Evolutionary conservation across 2,797 vertebrate species (phyloP).

Genomic region (Nasua narica): DNA sequence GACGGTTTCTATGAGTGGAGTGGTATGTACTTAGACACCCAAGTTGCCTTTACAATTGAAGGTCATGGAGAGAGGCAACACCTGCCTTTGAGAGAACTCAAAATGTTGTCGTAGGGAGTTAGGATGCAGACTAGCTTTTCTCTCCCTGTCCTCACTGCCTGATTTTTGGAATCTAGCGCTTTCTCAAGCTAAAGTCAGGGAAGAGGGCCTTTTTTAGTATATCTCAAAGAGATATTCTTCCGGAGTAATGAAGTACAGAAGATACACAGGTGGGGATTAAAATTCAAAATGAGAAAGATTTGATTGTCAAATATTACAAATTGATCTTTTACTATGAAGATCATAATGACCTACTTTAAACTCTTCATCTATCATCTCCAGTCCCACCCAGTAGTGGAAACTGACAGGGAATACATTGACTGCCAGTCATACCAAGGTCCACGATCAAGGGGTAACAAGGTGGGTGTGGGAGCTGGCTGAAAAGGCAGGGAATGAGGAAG

Average conservation of each 20-base stretch:
- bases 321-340: neutral
- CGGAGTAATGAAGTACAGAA: neutral
- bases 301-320: neutral
- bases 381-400: neutral
- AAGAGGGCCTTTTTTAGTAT: neutral
- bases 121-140: neutral
- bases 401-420: neutral
- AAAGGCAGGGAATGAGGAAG: neutral
- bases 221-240: neutral
- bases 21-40: neutral
- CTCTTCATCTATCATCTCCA: neutral
- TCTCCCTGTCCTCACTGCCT: neutral
- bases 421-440: neutral
- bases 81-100: neutral
- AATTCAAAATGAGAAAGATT: neutral
- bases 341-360: neutral
- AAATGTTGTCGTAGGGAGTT: neutral
- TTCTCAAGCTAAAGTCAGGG: neutral
- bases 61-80: neutral
- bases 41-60: neutral
- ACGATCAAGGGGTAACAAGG: neutral
- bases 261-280: neutral
- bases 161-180: neutral
- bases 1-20: neutral
- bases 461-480: accelerated